Evolutionary conservation across 2,113 vertebrate species (phyloP).

Genomic region (Taurulus bubalis): DNA sequence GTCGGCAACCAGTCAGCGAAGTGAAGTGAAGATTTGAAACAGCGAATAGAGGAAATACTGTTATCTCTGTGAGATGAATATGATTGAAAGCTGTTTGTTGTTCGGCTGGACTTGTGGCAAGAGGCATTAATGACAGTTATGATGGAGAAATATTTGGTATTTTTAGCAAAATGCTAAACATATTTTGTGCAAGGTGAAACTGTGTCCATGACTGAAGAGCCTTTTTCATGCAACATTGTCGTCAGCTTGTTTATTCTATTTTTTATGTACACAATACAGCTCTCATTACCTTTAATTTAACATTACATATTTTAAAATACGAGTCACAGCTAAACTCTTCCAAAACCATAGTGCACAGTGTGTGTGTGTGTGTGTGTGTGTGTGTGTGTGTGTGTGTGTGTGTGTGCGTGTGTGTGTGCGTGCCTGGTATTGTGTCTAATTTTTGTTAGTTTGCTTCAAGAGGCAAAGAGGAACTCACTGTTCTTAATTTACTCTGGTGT

Average conservation of each 20-base stretch:
- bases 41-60: not conserved
- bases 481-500: not conserved
- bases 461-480: conserved; percentile 42
- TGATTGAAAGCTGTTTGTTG: not conserved
- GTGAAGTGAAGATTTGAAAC: conserved; percentile 1
- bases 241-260: not conserved
- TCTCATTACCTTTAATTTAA: not conserved
- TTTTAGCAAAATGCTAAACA: not conserved
- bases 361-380: too few species aligned
- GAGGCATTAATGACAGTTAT: not conserved
- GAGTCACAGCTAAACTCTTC: not conserved
- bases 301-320: not conserved
- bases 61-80: not conserved
- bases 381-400: too few species aligned
- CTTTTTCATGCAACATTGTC: not conserved
- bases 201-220: not conserved
- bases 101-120: not conserved
- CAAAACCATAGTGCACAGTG: not conserved
- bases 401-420: too few species aligned
- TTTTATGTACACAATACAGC: not conserved
- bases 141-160: not conserved
- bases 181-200: not conserved
- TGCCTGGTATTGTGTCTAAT: too few species aligned
- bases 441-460: not conserved
- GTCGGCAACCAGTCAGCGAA: not conserved